Conservation (phyloP, 30 jellyfish, hydroid and myxozoan species). For the Cassiopea andromeda region DNA sequence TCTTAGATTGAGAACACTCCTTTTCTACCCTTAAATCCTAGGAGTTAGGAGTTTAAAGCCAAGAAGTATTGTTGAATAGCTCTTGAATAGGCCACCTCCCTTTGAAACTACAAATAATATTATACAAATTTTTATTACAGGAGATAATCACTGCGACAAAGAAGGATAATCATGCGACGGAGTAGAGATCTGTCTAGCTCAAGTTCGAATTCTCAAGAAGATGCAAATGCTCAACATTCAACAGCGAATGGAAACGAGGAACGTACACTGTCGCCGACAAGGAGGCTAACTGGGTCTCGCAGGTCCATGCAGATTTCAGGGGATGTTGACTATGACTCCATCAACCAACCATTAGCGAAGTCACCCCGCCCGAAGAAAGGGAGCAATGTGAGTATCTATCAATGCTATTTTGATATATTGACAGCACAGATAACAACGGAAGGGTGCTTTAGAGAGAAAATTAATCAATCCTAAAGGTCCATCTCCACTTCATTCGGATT, state of each 20-base stretch:
- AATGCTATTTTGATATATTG: background rate
- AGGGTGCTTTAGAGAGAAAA: background rate
- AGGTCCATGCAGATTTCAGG: slow-evolving; percentile 62
- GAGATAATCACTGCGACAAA: slow-evolving; percentile 20
- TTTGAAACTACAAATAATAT: background rate
- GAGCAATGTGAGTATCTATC: slow-evolving; percentile 8
- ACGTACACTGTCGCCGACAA: slow-evolving; percentile 27
- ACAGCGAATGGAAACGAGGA: slow-evolving; percentile 31
- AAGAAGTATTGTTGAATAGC: background rate
- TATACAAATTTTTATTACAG: slow-evolving; percentile 17
- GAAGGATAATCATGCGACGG: slow-evolving; percentile 47
- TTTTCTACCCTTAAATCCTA: background rate
- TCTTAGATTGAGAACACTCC: background rate
- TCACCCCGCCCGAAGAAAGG: slow-evolving; percentile 48
- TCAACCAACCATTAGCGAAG: slow-evolving; percentile 61
- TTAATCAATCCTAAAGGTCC: too few relatives aligned
- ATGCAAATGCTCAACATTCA: slow-evolving; percentile 22
- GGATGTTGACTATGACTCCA: slow-evolving; percentile 58
- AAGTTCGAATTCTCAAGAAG: background rate
- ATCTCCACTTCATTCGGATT: too few relatives aligned
- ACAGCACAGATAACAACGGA: background rate
- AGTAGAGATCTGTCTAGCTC: slow-evolving; percentile 43
- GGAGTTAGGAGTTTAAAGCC: background rate
- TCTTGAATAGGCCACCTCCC: slow-evolving; percentile 7
- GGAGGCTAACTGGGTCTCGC: slow-evolving; percentile 54